Base-by-base conservation (phyloP, 2,797 vertebrate species). In the Valencia hispanica region DNA sequence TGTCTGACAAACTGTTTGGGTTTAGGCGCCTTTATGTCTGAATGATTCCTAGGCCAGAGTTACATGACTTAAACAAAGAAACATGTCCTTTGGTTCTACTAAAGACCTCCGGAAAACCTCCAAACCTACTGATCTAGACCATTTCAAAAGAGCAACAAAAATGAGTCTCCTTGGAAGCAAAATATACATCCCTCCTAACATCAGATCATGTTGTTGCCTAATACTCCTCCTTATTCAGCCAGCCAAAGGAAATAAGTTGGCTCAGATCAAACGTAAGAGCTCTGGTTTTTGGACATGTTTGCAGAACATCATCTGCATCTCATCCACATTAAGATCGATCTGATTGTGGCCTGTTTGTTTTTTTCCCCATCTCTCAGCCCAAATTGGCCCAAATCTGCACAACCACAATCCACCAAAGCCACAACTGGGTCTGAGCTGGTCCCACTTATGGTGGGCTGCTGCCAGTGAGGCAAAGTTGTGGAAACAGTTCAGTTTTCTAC, bases 321-420 rank as follows among this genome's bases (percentile, higher is more conserved):
- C 70, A 43, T 41, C 39, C 51, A 39, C 32, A 66, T 51, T 51
- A 17, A 50, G n/a, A 50, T 68, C 55, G 43, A 30, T 68, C 22
- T 43, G 65, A 41, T 68, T 27, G 63, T 15, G 61, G 61, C 20
- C 61, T 63, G 34, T 20, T 39, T 65, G 3, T 22, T 48, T 18
- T 18, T 18, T 61, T 61, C 39, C 14, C 34, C 34, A 65, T 25
- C 36, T 25, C 18, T 63, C 59, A 63, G 59, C 59, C 17, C 17
- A 63, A 63, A 63, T 63, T 65, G 61, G 61, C 36, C 34, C 61
- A 25, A 39, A 43, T 68, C 65, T 68, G 39, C 36, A 66, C 39
- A 27, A 68, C 65, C 65, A 43, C 65, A 68, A 43, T 15, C 65
- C 25, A 43, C 25, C 27, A 8, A 34, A 57, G 57, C 48, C 50